phyloP scores from a whole-genome alignment of 2,888 invertebrate species.

The Lepidonotus clava region DNA sequence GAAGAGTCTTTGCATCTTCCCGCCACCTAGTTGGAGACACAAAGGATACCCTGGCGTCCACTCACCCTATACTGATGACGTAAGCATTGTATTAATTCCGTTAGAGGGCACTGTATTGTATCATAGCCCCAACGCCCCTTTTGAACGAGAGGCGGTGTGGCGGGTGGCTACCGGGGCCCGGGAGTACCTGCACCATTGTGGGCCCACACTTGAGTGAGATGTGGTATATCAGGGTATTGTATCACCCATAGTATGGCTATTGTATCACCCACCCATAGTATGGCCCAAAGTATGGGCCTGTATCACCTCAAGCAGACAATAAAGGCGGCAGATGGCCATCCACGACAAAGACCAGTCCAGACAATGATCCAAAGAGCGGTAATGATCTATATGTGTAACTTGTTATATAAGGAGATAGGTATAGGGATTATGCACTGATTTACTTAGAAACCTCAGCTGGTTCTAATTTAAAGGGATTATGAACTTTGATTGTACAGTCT shows the following conservation, averaged over 20 bases:
- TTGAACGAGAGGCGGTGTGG: too few relatives aligned
- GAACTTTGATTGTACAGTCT: too few relatives aligned
- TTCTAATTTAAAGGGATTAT: too few relatives aligned
- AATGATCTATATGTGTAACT: neutral
- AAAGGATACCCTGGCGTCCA: neutral
- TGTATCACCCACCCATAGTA: too few relatives aligned
- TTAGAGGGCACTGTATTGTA: too few relatives aligned
- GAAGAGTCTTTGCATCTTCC: too few relatives aligned
- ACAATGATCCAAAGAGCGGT: neutral
- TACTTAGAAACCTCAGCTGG: too few relatives aligned
- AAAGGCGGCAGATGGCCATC: neutral
- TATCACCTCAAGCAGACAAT: neutral
- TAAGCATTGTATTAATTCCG: neutral
- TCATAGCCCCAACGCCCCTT: neutral
- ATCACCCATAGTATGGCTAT: too few relatives aligned
- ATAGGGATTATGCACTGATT: too few relatives aligned
- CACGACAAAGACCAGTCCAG: neutral
- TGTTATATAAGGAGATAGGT: neutral
- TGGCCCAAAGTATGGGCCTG: too few relatives aligned
- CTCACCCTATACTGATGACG: neutral
- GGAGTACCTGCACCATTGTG: neutral
- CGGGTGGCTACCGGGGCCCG: too few relatives aligned
- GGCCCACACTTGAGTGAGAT: neutral
- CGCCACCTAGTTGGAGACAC: neutral
- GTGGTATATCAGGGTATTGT: conserved; percentile 11